Evolutionary conservation across 1,140 invertebrate species (phyloP).

Genomic region (Drosophila ogumai): DNA sequence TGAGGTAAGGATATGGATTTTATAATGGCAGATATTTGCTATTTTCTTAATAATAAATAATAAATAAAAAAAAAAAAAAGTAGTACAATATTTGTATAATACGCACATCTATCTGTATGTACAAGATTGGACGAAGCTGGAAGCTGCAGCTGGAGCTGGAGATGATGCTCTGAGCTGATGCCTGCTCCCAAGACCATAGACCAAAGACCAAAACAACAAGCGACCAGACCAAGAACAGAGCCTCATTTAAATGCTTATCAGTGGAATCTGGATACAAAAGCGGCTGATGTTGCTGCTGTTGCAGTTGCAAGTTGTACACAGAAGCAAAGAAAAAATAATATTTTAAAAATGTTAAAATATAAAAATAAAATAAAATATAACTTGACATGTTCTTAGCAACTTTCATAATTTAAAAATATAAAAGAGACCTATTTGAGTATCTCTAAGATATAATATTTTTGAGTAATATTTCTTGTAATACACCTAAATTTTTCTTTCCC

Average conservation of each 20-base stretch:
- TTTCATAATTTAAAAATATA: too few relatives aligned
- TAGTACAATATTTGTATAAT: constrained; percentile 82
- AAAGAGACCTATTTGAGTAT: not conserved
- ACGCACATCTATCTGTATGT: constrained; percentile 71
- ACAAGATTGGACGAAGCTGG: constrained; percentile 37
- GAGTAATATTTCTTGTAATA: not conserved
- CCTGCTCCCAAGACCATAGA: constrained; percentile 35
- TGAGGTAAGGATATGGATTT: too few relatives aligned
- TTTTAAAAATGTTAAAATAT: not conserved
- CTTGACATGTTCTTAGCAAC: too few relatives aligned
- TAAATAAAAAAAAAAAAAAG: too few relatives aligned
- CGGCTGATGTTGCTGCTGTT: constrained; percentile 58
- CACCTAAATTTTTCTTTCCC: not conserved
- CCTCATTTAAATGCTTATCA: constrained; percentile 84
- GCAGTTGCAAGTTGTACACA: constrained; percentile 18
- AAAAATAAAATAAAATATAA: not conserved
- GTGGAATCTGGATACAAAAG: constrained; percentile 81
- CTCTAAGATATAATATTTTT: not conserved
- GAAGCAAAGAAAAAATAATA: not conserved
- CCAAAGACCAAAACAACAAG: constrained; percentile 37
- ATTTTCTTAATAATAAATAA: too few relatives aligned
- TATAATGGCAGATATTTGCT: too few relatives aligned
- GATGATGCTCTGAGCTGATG: constrained; percentile 9
- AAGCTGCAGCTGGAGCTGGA: not conserved
- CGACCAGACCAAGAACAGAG: constrained; percentile 42